Evolutionary conservation across 2,888 invertebrate species (phyloP), one percentile per base, ranked within the genome.

Genomic region (Schizaphis graminum): DNA sequence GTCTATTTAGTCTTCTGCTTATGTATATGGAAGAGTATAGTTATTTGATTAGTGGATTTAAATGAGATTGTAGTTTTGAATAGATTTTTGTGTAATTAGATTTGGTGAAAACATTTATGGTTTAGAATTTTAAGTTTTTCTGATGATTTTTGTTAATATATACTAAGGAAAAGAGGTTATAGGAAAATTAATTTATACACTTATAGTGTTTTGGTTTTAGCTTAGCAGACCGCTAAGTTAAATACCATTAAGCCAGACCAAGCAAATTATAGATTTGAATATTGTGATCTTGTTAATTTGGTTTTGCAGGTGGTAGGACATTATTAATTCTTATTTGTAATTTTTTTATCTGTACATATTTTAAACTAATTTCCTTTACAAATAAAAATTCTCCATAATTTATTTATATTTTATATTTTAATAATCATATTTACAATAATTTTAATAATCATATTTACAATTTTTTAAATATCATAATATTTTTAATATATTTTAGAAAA

Each of bases 401-500:
- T 47, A 7, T 35, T 35, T 2, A 35, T 35, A 24, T 35, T 77
- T 35, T 35, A n/a, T 21, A 21, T 35, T 21, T 35, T 35, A 35
- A 77, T 5, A 35, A 16, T 16, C 5, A 77, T n/a, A n/a, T n/a
- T n/a, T n/a, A n/a, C n/a, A n/a, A n/a, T n/a, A n/a, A n/a, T n/a
- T n/a, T n/a, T n/a, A n/a, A n/a, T n/a, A n/a, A n/a, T n/a, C n/a
- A n/a, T 16, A 77, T n/a, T 21, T 35, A 35, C 5, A 16, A 35
- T 35, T 16, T 0, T 21, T 35, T 77, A 77, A 21, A 77, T 77
- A 77, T 77, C 35, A 16, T 35, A 53, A 53, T 53, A 53, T 53
- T 53, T 53, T 16, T 16, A 53, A 91, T 95, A 94, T 94, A 94
- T 96, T 96, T n/a, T 95, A 98, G 98, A 95, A 98, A 98, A 96